phyloP scores from a whole-genome alignment of 1,140 invertebrate genomes.

The Neotoxoptera formosana region DNA sequence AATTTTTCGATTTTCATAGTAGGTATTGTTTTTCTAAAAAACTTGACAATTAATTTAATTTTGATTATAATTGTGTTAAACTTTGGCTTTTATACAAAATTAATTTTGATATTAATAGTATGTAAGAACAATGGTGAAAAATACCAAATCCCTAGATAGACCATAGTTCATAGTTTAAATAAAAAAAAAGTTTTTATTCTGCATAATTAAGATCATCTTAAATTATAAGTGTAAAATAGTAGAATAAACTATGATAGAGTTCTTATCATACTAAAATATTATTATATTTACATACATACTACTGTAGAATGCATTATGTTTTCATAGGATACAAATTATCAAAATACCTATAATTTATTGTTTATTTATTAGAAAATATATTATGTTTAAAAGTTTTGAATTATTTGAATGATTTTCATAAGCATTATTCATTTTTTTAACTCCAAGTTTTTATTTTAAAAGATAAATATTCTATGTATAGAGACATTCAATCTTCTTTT shows the following conservation, averaged over 20 bases:
- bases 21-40: background rate
- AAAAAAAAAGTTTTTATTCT: background rate
- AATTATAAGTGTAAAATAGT: background rate
- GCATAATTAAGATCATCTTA: background rate
- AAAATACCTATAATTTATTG: background rate
- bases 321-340: background rate
- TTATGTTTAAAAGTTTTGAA: background rate
- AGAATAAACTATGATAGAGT: background rate
- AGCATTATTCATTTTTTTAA: background rate
- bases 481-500: background rate
- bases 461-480: slow-evolving; percentile 2
- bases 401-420: background rate
- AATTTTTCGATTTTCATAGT: background rate
- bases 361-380: background rate
- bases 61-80: background rate
- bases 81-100: background rate
- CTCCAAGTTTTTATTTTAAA: background rate
- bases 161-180: background rate
- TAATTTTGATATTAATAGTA: background rate
- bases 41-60: background rate
- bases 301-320: background rate
- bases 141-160: background rate
- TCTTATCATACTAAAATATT: background rate
- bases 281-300: background rate
- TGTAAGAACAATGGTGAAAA: background rate